Evolutionary conservation across 2,888 invertebrate species (phyloP), one percentile per base, ranked within the genome.

Genomic region (Dysmachus trigonus): DNA sequence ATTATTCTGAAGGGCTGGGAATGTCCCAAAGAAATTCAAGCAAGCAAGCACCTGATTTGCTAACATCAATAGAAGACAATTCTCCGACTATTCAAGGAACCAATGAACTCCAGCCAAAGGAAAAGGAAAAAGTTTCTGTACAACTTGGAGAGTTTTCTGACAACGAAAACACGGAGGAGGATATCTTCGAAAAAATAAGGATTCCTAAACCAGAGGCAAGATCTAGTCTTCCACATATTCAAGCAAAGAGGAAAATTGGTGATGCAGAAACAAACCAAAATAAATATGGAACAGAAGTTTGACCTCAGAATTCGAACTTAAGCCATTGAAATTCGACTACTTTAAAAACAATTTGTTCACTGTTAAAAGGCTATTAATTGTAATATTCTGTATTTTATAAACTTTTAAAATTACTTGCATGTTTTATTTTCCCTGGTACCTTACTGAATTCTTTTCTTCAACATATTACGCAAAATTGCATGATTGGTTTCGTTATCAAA

Each of bases 171-270:
- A 22, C 22, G 7, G 41, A 85, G 15, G 53, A 85, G 8, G 31
- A 79, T 22, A 2, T 79, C 1, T n/a, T 38, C n/a, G 87, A 86
- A 4, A 86, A 85, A 8, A 86, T 84, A 3, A 87, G 76, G 7
- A 87, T 86, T 0, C 89, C 90, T 5, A 88, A 87, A 53, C 88
- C 89, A 51, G 89, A 87, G 88, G 89, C 89, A 86, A 89, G 90
- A 18, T 85, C 88, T 22, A 87, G 88, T 5, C 88, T 88, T 18
- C 62, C 82, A 35, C 18, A 18, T 30, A 30, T 51, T 15, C 79
- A 79, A 13, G n/a, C 62, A 18, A 82, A 35, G n/a, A 22, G 30
- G 7, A 82, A 22, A 5, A 31, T 82, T 15, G 71, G 35, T 4
- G 62, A 33, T 13, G 2, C 33, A 22, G 71, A n/a, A n/a, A n/a